phyloP scores from a whole-genome alignment of 2,888 invertebrate genomes.

The Drosophila multiciliata region DNA sequence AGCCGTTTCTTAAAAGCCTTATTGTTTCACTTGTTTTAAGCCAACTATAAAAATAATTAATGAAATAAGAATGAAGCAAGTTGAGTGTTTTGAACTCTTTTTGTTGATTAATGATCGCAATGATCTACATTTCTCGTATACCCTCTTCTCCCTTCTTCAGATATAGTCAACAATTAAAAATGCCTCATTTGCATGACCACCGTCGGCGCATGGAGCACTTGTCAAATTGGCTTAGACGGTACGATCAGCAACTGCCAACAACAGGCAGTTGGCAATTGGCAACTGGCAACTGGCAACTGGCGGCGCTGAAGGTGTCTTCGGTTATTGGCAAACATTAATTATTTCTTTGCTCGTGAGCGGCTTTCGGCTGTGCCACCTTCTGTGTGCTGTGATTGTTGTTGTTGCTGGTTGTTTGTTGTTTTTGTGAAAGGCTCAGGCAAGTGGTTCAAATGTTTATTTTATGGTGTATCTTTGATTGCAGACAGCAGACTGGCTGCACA shows the following conservation, averaged over 20 bases:
- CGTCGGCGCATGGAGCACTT: conserved; percentile 53
- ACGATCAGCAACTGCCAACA: conserved; percentile 35
- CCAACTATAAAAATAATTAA: no score
- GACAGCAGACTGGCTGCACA: conserved; percentile 31
- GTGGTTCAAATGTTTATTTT: conserved; percentile 79
- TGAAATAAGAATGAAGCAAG: neutral
- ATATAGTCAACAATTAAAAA: conserved; percentile 38
- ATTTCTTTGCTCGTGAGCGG: conserved; percentile 74
- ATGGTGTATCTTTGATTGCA: conserved; percentile 76
- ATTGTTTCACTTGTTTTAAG: neutral
- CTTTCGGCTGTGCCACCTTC: conserved; percentile 57
- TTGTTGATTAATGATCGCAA: conserved; percentile 3
- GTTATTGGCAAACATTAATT: conserved; percentile 83
- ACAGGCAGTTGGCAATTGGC: conserved; percentile 13
- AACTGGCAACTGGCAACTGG: conserved; percentile 19
- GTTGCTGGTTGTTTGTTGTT: conserved; percentile 28
- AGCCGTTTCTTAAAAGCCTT: neutral
- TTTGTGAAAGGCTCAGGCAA: conserved; percentile 75
- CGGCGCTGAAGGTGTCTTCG: conserved; percentile 76
- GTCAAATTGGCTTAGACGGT: conserved; percentile 41
- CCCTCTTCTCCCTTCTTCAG: neutral
- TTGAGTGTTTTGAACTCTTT: neutral
- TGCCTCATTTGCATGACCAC: conserved; percentile 75
- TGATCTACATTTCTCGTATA: neutral
- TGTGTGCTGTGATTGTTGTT: conserved; percentile 29